Evolutionary conservation across 2,113 vertebrate genomes (phyloP).

Genomic region (Alouatta palliata): DNA sequence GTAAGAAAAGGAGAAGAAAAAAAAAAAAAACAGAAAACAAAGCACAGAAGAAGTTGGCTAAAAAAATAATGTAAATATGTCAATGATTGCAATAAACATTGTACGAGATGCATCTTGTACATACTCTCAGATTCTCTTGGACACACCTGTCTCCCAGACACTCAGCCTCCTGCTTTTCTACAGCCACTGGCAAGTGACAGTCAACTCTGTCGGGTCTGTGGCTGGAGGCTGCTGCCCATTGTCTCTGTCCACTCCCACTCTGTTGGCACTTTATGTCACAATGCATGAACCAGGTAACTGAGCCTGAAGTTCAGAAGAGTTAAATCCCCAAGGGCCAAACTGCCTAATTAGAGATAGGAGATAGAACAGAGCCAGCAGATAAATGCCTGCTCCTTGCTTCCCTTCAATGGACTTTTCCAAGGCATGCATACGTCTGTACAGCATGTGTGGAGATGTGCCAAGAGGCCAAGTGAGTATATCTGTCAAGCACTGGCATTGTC

Average conservation of each 20-base stretch:
- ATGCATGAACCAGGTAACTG: background rate
- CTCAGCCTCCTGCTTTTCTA: background rate
- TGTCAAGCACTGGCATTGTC: background rate
- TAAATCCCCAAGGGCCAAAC: background rate
- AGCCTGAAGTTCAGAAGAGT: conserved; percentile 35
- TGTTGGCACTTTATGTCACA: background rate
- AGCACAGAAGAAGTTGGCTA: background rate
- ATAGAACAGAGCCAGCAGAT: background rate
- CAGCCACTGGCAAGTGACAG: background rate
- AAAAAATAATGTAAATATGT: background rate
- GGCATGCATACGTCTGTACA: background rate
- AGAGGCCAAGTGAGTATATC: background rate
- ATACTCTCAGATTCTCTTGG: background rate
- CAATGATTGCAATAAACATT: background rate
- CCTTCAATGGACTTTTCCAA: background rate
- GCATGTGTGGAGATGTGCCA: background rate
- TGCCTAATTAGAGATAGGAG: background rate
- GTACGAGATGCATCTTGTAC: background rate
- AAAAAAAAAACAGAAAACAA: background rate
- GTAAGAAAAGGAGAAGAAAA: background rate
- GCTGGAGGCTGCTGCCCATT: background rate
- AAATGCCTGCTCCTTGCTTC: background rate
- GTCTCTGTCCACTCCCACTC: background rate
- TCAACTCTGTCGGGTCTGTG: background rate
- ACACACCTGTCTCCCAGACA: background rate